Base-by-base conservation (phyloP, 2,888 invertebrate species). In the Patella depressa region DNA sequence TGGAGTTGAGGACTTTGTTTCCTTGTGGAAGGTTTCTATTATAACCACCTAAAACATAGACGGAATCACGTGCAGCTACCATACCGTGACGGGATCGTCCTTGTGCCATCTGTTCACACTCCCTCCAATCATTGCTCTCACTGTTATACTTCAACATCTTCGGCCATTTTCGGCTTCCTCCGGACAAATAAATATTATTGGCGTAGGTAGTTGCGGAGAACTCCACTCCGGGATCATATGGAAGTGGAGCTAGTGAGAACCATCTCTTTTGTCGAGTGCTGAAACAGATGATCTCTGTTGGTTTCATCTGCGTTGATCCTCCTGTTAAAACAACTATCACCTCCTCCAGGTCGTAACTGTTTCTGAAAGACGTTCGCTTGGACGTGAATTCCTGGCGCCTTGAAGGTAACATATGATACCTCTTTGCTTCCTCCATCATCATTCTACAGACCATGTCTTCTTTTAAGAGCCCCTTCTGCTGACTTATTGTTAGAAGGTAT, bases 81-180 rank as follows among this genome's bases (percentile, higher is more conserved):
- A 87, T 88, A 9, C 82, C 83, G 70, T 88, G 88, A 24, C 88
- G 85, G 76, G 86, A 87, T n/a, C 88, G 82, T 7, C 88, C 88
- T 76, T 86, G 83, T 2, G 77, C 79, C 85, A 88, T 85, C 19
- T 83, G 79, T 54, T 84, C 86, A 79, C 86, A 85, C 11, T 83
- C 80, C 69, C 85, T 82, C 88, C 88, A 88, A 78, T 85, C 84
- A 73, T 86, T 86, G 78, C 85, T 85, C 72, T 84, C 85, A 3
- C 84, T 83, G 78, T 85, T 86, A 77, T 83, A 88, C 75, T 85
- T 85, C 19, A 83, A 82, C 75, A 87, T 79, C 12, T 87, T 86
- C 57, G 85, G 84, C 34, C 86, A 82, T 76, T 87, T 87, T 1
- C 86, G 73, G 84, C 87, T 86, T 14, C 88, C 88, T 14, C 88